Evolutionary conservation across 2,888 invertebrate genomes (phyloP).

Genomic region (Mystacides longicornis): DNA sequence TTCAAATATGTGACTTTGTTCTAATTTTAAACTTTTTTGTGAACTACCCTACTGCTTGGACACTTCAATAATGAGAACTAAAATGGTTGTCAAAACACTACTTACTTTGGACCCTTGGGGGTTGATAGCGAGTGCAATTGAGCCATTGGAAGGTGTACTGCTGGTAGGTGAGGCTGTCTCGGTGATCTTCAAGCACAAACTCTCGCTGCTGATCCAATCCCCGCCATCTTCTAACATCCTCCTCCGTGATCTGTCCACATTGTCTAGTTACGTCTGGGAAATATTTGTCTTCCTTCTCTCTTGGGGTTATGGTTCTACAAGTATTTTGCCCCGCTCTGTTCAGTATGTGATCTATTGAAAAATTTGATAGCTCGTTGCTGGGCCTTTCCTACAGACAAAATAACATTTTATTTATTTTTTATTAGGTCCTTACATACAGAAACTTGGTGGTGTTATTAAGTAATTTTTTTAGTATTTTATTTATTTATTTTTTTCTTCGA

Average conservation of each 20-base stretch:
- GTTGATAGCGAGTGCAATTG: conserved; percentile 61
- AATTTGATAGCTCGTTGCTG: conserved; percentile 32
- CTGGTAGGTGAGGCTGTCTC: conserved; percentile 2
- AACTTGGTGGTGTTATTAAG: too few species aligned
- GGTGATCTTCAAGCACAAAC: neutral
- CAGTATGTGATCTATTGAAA: conserved; percentile 55
- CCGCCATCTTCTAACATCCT: neutral
- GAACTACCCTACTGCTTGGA: too few species aligned
- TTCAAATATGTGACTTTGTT: too few species aligned
- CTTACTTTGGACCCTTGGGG: conserved; percentile 58
- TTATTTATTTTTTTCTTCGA: too few species aligned
- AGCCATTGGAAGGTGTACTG: conserved; percentile 49
- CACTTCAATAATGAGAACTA: too few species aligned
- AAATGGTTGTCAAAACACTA: too few species aligned
- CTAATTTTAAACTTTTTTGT: too few species aligned
- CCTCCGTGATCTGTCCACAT: neutral
- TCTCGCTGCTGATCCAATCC: neutral
- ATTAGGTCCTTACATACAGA: neutral
- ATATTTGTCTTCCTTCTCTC: neutral
- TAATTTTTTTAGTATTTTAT: too few species aligned
- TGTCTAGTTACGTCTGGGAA: neutral
- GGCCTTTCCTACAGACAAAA: conserved; percentile 10
- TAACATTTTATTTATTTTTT: neutral
- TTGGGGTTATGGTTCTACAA: conserved; percentile 9
- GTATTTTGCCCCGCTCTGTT: conserved; percentile 44